These are phyloP conservation scores for Morone chrysops DNA, from an alignment of 2,113 vertebrate species.

Conservation along the genomic window DNA sequence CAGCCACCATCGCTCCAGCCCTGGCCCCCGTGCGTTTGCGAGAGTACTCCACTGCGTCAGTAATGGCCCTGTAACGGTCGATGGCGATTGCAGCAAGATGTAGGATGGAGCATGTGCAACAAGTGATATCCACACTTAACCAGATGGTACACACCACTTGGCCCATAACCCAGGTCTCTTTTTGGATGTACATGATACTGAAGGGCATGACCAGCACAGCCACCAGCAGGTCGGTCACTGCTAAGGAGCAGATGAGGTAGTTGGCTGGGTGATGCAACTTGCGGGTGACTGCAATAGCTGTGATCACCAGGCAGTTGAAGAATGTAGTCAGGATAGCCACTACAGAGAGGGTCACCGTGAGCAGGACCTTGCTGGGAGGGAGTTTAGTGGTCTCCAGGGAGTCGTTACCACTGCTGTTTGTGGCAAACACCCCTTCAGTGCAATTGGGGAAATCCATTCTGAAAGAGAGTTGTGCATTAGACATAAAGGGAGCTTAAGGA, in stretches of 20 bases:
- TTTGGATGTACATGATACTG: constrained; percentile 95
- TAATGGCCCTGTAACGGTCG: constrained; percentile 96
- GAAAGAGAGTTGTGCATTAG: constrained; percentile 41
- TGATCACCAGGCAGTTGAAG: constrained; percentile 98
- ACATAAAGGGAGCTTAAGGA: constrained; percentile 3
- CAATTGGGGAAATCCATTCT: constrained; percentile 94
- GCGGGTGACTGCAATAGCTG: constrained; percentile 94
- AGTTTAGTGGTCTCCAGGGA: constrained; percentile 77
- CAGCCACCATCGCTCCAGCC: constrained; percentile 92
- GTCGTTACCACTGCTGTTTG: constrained; percentile 58
- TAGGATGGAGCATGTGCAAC: constrained; percentile 97
- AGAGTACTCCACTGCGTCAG: constrained; percentile 95
- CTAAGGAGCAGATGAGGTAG: constrained; percentile 97
- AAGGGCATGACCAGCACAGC: constrained; percentile 98
- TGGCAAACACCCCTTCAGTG: constrained; percentile 86
- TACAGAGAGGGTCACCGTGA: constrained; percentile 91
- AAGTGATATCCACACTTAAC: constrained; percentile 95
- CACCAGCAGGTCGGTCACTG: constrained; percentile 96
- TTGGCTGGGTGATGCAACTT: constrained; percentile 98
- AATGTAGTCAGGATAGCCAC: constrained; percentile 92
- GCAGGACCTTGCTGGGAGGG: constrained; percentile 89
- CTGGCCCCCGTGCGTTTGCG: constrained; percentile 92
- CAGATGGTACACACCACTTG: constrained; percentile 94
- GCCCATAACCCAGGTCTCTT: constrained; percentile 95
- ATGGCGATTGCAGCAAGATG: constrained; percentile 96